Evolutionary conservation across 1,140 invertebrate genomes (phyloP).

Genomic region (Caenorhabditis elegans): WBcel235 BX284604.4:8600001-8600500

Average conservation of each 20-base stretch:
- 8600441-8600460: background rate
- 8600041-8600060: constrained; percentile 29
- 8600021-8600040: constrained; percentile 32
- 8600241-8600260: background rate
- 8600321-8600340: background rate
- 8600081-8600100: constrained; percentile 32
- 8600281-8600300: background rate
- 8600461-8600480: background rate
- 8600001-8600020: constrained; percentile 41
- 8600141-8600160: constrained; percentile 75
- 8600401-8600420: background rate
- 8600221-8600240: background rate
- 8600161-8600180: constrained; percentile 74
- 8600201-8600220: background rate
- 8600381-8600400: background rate
- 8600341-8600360: no score
- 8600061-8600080: constrained; percentile 23
- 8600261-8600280: background rate
- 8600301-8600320: background rate
- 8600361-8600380: background rate
- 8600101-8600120: background rate
- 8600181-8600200: constrained; percentile 71
- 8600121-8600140: no score
- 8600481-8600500: background rate
- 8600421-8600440: background rate